These are phyloP conservation scores for Hetaerina titia DNA, from an alignment of 2,888 invertebrate species.

Conservation along the genomic window DNA sequence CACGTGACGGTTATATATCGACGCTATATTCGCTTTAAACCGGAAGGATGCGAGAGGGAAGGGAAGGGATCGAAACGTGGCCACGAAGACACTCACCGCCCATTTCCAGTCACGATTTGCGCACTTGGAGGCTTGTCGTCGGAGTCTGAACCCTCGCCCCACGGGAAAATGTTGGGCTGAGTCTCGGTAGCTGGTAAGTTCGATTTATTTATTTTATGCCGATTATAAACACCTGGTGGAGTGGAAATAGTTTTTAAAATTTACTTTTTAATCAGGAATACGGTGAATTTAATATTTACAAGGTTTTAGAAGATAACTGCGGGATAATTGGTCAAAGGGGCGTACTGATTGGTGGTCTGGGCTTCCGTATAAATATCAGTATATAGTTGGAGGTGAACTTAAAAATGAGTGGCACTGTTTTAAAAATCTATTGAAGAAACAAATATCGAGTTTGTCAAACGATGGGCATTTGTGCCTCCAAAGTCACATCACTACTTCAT, in stretches of 20 bases:
- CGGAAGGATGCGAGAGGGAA: neutral
- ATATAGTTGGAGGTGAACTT: too few species aligned
- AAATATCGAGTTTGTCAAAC: too few species aligned
- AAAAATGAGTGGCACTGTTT: too few species aligned
- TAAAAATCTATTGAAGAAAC: too few species aligned
- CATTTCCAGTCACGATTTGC: conserved; percentile 6
- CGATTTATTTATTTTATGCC: neutral
- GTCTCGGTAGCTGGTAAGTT: neutral
- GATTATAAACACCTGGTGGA: neutral
- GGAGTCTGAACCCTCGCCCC: neutral
- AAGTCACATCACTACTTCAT: too few species aligned
- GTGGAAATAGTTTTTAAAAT: neutral
- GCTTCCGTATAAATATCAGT: too few species aligned
- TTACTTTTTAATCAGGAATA: neutral
- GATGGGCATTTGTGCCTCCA: too few species aligned
- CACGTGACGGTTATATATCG: conserved; percentile 19
- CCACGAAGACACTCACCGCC: neutral
- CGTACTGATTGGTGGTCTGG: too few species aligned
- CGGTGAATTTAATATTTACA: too few species aligned
- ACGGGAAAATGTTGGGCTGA: neutral
- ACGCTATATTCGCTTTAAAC: neutral
- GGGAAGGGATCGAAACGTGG: neutral
- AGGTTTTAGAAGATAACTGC: too few species aligned
- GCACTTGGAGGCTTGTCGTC: neutral
- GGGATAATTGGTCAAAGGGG: too few species aligned